Evolutionary conservation across 2,797 vertebrate genomes (phyloP), one percentile per base, ranked within the genome.

Genomic region (Odontamblyopus lacepedii): DNA sequence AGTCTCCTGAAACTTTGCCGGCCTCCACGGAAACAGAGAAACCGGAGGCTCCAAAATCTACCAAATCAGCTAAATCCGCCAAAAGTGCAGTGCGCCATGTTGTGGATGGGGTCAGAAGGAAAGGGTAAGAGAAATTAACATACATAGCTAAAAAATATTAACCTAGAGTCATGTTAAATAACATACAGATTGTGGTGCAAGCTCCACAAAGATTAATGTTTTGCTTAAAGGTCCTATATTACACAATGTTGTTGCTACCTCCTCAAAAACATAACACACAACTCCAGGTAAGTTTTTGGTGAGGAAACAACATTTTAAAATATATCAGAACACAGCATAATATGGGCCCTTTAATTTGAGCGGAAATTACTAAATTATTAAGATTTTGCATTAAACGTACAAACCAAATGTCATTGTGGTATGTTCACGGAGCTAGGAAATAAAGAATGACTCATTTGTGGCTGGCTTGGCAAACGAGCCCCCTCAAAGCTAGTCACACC

Each of bases 81-180:
- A 85, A 84, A 82, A 93, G 81, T 70, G 87, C 89, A n/a, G 81
- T 93, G 41, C 92, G 91, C 67, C 87, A 70, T 50, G 50, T 87
- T n/a, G 79, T 93, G 73, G 87, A 91, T 3, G 91, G 88, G 7
- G 89, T 85, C 63, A 94, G 75, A 82, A 96, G 89, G 78, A 95
- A 95, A 83, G 95, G 95, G 97, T 98, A 89, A 95, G 64, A 16
- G 6, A 5, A 29, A 50, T 23, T 9, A 3, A 63, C 9, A 16
- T 53, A 53, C 16, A 50, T 4, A 13, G 48, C 16, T 16, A 50
- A 4, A 23, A 50, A 50, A 13, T 13, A 13, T 50, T 56, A 8
- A 19, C 19, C n/a, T 19, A 18, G n/a, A 23, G 19, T 26, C 11
- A 57, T 6, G 23, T 56, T 23, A 63, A 41, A 63, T n/a, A 1